These are phyloP conservation scores for Drosophila melanogaster DNA, from an alignment of 1,140 invertebrate species.

Conservation along the genomic window Release_6_plus_ISO1_MT NT_033777.3:18995001-18995500, in stretches of 20 bases:
- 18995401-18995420: constrained; percentile 38
- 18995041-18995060: constrained; percentile 66
- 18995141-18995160: constrained; percentile 4
- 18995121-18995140: constrained; percentile 37
- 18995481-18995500: constrained; percentile 37
- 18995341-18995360: constrained; percentile 46
- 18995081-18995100: constrained; percentile 40
- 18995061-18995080: constrained; percentile 63
- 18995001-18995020: constrained; percentile 13
- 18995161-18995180: constrained; percentile 37
- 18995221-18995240: constrained; percentile 28
- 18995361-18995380: constrained; percentile 56
- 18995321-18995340: constrained; percentile 78
- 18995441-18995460: constrained; percentile 68
- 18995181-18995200: constrained; percentile 46
- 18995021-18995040: constrained; percentile 40
- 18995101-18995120: constrained; percentile 33
- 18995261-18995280: constrained; percentile 44
- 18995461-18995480: constrained; percentile 6
- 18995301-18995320: constrained; percentile 63
- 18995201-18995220: constrained; percentile 43
- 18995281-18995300: constrained; percentile 28
- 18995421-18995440: constrained; percentile 23
- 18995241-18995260: constrained; percentile 65
- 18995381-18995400: constrained; percentile 75